Conservation (phyloP, 2,113 vertebrate species). For the Todiramphus saurophagus region DNA sequence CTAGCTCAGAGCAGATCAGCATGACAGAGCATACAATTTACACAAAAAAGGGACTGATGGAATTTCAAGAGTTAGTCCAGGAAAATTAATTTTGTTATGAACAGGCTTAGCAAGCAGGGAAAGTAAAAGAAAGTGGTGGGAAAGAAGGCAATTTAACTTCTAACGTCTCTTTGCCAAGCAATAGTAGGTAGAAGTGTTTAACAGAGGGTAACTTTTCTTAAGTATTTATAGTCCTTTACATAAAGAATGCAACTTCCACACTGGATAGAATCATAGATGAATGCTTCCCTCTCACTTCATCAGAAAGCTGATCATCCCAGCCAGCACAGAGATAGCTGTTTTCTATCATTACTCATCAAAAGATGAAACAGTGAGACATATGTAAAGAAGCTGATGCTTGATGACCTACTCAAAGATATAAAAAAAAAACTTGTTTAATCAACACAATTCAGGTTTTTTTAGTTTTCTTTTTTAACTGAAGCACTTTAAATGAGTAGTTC, state of each 20-base stretch:
- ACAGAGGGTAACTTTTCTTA: not conserved
- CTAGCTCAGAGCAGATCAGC: not conserved
- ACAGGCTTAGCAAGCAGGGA: not conserved
- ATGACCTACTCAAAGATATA: not conserved
- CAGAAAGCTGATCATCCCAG: not conserved
- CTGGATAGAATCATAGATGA: not conserved
- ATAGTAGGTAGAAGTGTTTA: not conserved
- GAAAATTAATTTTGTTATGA: constrained; percentile 1
- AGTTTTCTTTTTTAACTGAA: not conserved
- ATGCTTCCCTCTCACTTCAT: fast-evolving
- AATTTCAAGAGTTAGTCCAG: not conserved
- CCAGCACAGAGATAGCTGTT: not conserved
- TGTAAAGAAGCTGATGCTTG: not conserved
- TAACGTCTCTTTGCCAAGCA: not conserved
- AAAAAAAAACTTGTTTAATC: not conserved
- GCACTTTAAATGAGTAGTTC: not conserved
- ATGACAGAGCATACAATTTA: not conserved
- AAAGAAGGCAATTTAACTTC: not conserved
- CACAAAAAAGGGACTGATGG: not conserved
- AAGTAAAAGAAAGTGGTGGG: not conserved
- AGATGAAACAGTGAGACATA: not conserved
- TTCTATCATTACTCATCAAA: not conserved
- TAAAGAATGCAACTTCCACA: fast-evolving
- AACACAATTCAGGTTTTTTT: not conserved
- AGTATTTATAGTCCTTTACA: not conserved